Conservation (phyloP, 2,113 vertebrate species). For the Andinoacara biseriatus region DNA sequence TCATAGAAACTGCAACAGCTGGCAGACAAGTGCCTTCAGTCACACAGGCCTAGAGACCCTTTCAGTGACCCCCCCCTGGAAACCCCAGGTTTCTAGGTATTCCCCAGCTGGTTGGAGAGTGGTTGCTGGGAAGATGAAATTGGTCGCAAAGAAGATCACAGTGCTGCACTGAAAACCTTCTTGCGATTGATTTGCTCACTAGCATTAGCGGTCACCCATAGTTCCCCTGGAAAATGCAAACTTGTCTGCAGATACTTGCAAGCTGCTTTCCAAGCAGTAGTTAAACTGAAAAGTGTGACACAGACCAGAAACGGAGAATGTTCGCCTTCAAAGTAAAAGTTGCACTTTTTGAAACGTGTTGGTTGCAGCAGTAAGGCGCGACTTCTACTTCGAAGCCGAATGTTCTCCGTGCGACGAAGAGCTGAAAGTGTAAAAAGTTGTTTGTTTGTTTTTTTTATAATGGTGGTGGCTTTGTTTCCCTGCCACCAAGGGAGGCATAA, state of each 20-base stretch:
- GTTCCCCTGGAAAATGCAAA: not conserved
- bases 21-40: not conserved
- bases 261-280: not conserved
- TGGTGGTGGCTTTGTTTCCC: not conserved
- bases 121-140: not conserved
- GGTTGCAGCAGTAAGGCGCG: not conserved
- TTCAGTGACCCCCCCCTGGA: not conserved
- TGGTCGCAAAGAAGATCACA: not conserved
- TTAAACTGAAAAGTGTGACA: not conserved
- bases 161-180: not conserved
- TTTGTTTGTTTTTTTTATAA: accelerated
- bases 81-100: not conserved
- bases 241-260: not conserved
- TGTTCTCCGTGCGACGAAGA: not conserved
- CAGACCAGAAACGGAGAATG: not conserved
- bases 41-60: not conserved
- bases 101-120: not conserved
- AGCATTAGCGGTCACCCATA: not conserved
- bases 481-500: too few species aligned
- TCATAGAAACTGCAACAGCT: not conserved
- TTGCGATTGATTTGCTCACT: not conserved
- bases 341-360: not conserved
- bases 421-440: not conserved
- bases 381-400: not conserved
- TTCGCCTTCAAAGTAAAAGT: slow-evolving; percentile 1